phyloP scores from a whole-genome alignment of 2,888 invertebrate species.

The Chironomus tentans region DNA sequence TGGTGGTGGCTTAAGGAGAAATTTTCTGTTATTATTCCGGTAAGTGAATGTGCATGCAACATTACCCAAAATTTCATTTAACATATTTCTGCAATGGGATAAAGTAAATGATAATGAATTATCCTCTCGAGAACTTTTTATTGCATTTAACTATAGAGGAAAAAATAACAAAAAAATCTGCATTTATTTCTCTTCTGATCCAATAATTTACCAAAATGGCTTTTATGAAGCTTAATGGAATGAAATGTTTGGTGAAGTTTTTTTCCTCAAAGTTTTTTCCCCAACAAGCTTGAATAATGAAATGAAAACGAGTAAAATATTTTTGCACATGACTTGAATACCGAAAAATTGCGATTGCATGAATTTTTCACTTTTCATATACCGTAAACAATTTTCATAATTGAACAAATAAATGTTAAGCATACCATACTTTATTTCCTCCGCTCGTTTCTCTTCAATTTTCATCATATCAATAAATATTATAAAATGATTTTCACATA shows the following conservation, averaged over 20 bases:
- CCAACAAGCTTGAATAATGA: neutral
- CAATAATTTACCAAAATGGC: constrained; percentile 1
- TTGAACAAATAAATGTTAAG: neutral
- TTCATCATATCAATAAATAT: neutral
- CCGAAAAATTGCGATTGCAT: too few relatives aligned
- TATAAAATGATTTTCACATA: neutral
- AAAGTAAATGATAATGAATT: constrained; percentile 22
- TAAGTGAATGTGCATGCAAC: neutral
- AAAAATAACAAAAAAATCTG: constrained; percentile 13
- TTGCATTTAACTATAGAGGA: neutral
- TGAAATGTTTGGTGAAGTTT: neutral
- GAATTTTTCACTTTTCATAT: neutral
- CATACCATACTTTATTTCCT: neutral
- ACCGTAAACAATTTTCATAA: neutral
- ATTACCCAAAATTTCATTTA: neutral
- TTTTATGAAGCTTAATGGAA: constrained; percentile 8
- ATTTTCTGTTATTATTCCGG: neutral
- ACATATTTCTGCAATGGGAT: neutral
- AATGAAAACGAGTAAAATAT: too few relatives aligned
- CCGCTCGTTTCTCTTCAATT: neutral
- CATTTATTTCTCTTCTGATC: neutral
- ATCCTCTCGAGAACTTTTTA: constrained; percentile 19
- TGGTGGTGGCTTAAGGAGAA: neutral
- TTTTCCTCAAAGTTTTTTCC: too few relatives aligned
- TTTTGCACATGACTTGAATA: neutral